Evolutionary conservation across 2,797 vertebrate genomes (phyloP).

Genomic region (Sus cebifrons): DNA sequence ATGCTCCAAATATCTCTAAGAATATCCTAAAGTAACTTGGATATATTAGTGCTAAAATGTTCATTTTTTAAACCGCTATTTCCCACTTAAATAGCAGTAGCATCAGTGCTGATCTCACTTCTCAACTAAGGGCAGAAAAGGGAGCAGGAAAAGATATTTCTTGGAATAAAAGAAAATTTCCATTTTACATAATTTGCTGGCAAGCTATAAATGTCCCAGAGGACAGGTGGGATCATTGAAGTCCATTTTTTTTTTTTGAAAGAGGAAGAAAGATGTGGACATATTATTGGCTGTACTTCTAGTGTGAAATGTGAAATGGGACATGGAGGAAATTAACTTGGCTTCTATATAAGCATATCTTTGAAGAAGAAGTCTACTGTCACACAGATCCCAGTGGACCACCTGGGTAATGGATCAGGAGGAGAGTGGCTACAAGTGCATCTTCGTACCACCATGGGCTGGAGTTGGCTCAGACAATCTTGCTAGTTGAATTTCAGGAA

Average conservation of each 20-base stretch:
- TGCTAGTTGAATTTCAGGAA: background rate
- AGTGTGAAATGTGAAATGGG: background rate
- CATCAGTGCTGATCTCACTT: background rate
- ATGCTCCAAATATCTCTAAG: background rate
- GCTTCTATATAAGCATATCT: background rate
- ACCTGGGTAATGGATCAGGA: background rate
- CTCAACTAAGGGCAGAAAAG: background rate
- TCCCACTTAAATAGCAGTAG: background rate
- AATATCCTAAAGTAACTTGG: background rate
- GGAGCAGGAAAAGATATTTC: background rate
- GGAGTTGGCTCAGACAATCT: background rate
- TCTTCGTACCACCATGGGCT: background rate
- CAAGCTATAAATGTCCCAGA: background rate
- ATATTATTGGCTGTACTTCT: background rate
- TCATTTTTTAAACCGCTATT: background rate
- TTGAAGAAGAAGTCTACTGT: background rate
- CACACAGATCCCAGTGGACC: background rate
- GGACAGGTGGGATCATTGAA: background rate
- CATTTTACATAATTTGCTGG: background rate
- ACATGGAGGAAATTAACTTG: background rate
- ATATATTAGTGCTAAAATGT: background rate
- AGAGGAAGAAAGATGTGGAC: background rate
- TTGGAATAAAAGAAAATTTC: slow-evolving; percentile 3
- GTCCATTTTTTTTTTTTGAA: background rate
- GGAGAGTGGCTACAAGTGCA: background rate